Conservation (phyloP, 2,797 vertebrate genomes). For the Gallirallus australis region DNA sequence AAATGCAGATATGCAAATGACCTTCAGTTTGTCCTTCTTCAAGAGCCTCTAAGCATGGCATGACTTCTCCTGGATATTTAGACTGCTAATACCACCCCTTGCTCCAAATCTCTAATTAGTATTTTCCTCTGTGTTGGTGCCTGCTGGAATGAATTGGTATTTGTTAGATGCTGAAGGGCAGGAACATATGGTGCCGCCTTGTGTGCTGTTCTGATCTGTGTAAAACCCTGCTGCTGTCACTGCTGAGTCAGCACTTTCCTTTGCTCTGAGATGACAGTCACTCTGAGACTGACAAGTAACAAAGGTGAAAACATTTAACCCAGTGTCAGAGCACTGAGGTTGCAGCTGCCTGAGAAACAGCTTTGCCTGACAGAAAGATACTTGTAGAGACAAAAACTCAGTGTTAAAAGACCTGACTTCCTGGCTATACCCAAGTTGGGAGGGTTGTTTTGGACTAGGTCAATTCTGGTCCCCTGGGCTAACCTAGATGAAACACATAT, state of each 20-base stretch:
- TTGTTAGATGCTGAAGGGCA: constrained; percentile 53
- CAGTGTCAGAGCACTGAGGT: background rate
- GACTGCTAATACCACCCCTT: constrained; percentile 26
- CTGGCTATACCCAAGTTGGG: background rate
- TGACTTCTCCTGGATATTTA: constrained; percentile 27
- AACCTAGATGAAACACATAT: background rate
- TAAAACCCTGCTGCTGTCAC: constrained; percentile 28
- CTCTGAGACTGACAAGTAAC: background rate
- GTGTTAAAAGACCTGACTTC: background rate
- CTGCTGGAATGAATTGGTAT: constrained; percentile 61
- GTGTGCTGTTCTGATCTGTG: constrained; percentile 14
- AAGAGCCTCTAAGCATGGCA: constrained; percentile 23
- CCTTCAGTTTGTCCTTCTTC: constrained; percentile 52
- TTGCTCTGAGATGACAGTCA: background rate
- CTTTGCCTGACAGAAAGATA: background rate
- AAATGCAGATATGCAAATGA: constrained; percentile 27
- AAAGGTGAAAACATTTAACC: constrained; percentile 39
- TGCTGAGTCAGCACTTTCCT: constrained; percentile 38
- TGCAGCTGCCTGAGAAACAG: background rate
- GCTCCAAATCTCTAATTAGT: constrained; percentile 38
- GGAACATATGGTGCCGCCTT: constrained; percentile 54
- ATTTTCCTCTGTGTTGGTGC: constrained; percentile 23
- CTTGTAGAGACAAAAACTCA: background rate
- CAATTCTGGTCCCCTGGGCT: background rate
- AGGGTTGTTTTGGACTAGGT: background rate